Base-by-base conservation (phyloP, 2,113 vertebrate genomes). In the Mugil cephalus region DNA sequence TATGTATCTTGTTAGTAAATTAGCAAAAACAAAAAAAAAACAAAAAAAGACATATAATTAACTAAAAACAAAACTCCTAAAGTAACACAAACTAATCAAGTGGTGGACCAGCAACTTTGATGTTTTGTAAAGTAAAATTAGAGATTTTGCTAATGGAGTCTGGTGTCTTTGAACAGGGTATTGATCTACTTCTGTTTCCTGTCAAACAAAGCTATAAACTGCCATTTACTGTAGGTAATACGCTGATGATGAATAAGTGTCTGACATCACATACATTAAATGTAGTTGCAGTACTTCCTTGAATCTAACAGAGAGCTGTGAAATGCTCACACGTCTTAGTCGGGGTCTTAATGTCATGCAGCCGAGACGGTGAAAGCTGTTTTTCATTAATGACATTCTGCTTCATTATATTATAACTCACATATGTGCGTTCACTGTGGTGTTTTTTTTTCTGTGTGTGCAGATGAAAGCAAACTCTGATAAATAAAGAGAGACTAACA, bases 351-450 rank as follows among this genome's bases (percentile, higher is more conserved):
- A 65, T 53, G 47, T 43, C 10, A 65, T 40, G 21, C 18, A 54
- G 56, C 17, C 18, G 45, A 65, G 18, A 54, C 52, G 63, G 12
- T 12, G 55, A 63, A 34, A 56, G 60, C 65, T 77, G 80, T 43
- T 79, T 64, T 62, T 56, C 60, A 80, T 85, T 78, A 70, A 40
- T 74, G 18, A 15, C 62, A 62, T 66, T 51, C 39, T 51, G 13
- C 42, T 58, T 47, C 6, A 30, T 14, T 67, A 19, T 76, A 68
- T 61, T 14, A n/a, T n/a, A 74, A 55, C 69, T 70, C 51, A 68
- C 50, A 82, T 36, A 82, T 36, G 67, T 53, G 61, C 50, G 66
- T 84, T 72, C 53, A 77, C 64, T 54, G 40, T 77, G 51, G 10
- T 6, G n/a, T 9, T 76, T 77, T 55, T 9, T 76, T 77, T 55